These are phyloP conservation scores for Galeopsomyia nigrocyanea DNA, from an alignment of 2,888 invertebrate species.

Conservation along the genomic window DNA sequence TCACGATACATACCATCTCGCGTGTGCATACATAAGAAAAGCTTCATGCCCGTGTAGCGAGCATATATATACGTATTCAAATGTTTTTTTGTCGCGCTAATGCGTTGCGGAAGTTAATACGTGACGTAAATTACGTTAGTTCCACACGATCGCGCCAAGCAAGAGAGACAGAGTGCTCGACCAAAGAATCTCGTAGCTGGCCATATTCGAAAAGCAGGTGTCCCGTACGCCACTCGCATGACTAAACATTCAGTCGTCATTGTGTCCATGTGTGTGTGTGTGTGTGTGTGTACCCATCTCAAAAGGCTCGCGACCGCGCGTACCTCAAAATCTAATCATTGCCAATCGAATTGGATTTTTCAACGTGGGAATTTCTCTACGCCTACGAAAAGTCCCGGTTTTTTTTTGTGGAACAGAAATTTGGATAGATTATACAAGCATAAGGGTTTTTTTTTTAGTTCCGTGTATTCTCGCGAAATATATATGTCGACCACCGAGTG, in stretches of 20 bases:
- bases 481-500: too few relatives aligned
- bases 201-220: slow-evolving; percentile 62
- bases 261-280: neutral
- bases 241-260: slow-evolving; percentile 34
- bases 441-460: too few relatives aligned
- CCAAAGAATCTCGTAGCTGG: slow-evolving; percentile 57
- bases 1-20: neutral
- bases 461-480: too few relatives aligned
- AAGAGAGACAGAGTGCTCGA: slow-evolving; percentile 46
- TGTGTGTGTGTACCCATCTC: neutral
- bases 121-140: slow-evolving; percentile 40
- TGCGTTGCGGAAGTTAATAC: slow-evolving; percentile 40
- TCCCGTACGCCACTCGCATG: slow-evolving; percentile 51
- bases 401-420: neutral
- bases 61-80: slow-evolving; percentile 9
- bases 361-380: too few relatives aligned
- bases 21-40: neutral
- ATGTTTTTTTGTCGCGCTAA: slow-evolving; percentile 19
- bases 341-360: slow-evolving; percentile 6
- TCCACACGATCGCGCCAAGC: neutral
- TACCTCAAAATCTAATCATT: slow-evolving; percentile 18
- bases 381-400: neutral
- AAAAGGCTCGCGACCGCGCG: neutral
- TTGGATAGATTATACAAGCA: too few relatives aligned
- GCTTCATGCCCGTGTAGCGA: too few relatives aligned